phyloP scores from a whole-genome alignment of 2,797 vertebrate species.

The Sparidentex hasta region DNA sequence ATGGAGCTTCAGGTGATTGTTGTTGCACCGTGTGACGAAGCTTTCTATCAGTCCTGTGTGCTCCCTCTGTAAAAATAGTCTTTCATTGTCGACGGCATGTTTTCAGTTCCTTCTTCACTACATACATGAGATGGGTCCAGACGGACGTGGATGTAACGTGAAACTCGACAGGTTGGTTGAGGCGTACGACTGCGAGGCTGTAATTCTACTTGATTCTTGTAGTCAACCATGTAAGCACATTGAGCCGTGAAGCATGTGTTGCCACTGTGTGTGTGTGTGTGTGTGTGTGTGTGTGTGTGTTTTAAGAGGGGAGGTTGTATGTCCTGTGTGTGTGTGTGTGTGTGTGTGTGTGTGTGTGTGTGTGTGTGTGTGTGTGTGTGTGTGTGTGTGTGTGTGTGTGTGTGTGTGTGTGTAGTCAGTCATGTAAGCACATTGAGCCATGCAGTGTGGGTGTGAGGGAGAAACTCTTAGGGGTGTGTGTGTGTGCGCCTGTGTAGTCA shows the following conservation, averaged over 20 bases:
- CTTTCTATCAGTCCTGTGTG: too few relatives aligned
- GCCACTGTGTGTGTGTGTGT: background rate
- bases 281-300: background rate
- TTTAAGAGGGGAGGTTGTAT: constrained; percentile 10
- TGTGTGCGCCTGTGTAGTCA: constrained; percentile 33
- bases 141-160: background rate
- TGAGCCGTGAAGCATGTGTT: constrained; percentile 30
- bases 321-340: constrained; percentile 29
- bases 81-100: background rate
- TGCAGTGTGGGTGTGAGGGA: constrained; percentile 34
- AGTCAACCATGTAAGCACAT: constrained; percentile 50
- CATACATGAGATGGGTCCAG: background rate
- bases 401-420: constrained; percentile 25
- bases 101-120: background rate
- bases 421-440: constrained; percentile 49
- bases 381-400: constrained; percentile 32
- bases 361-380: background rate
- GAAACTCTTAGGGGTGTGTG: constrained; percentile 25
- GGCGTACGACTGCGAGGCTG: background rate
- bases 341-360: constrained; percentile 9
- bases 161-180: background rate
- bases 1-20: background rate
- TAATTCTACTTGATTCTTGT: constrained; percentile 10
- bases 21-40: too few relatives aligned
- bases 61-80: background rate